Conservation (phyloP, 2,797 vertebrate species). For the Danio aesculapii region DNA sequence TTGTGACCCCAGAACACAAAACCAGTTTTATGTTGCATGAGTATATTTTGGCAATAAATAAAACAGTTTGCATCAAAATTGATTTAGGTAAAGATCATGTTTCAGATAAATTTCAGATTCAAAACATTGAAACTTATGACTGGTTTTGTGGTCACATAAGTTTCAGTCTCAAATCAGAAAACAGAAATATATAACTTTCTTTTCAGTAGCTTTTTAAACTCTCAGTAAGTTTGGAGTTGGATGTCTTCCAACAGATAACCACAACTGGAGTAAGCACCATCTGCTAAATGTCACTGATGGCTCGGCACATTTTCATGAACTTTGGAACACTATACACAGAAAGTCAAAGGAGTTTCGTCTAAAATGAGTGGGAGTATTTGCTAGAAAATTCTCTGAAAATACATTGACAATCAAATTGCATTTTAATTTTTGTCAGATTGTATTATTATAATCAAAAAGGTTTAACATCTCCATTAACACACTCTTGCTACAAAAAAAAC, state of each 20-base stretch:
- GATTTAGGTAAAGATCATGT: no score
- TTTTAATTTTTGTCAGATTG: background rate
- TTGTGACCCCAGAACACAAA: no score
- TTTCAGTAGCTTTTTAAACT: slow-evolving; percentile 8
- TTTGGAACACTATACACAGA: slow-evolving; percentile 53
- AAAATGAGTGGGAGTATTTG: slow-evolving; percentile 24
- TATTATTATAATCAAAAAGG: background rate
- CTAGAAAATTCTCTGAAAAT: background rate
- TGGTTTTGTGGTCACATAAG: no score
- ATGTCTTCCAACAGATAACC: slow-evolving; percentile 59
- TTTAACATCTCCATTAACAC: background rate
- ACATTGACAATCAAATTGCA: background rate
- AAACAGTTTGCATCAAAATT: no score
- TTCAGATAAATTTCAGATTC: no score
- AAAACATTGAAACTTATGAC: no score
- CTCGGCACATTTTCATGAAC: slow-evolving; percentile 50
- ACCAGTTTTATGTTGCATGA: no score
- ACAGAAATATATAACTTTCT: slow-evolving; percentile 14
- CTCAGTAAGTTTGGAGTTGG: slow-evolving; percentile 43
- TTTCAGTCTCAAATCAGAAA: background rate
- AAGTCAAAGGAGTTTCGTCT: slow-evolving; percentile 24
- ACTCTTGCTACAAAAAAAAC: background rate
- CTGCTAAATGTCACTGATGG: slow-evolving; percentile 39
- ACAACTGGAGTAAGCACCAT: slow-evolving; percentile 38
- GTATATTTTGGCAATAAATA: no score